Percentiles rank a stretch among this genome's conserved stretches.
Conservation (phyloP, 2,113 vertebrate species). For the Trochalopteron elliotii region DNA sequence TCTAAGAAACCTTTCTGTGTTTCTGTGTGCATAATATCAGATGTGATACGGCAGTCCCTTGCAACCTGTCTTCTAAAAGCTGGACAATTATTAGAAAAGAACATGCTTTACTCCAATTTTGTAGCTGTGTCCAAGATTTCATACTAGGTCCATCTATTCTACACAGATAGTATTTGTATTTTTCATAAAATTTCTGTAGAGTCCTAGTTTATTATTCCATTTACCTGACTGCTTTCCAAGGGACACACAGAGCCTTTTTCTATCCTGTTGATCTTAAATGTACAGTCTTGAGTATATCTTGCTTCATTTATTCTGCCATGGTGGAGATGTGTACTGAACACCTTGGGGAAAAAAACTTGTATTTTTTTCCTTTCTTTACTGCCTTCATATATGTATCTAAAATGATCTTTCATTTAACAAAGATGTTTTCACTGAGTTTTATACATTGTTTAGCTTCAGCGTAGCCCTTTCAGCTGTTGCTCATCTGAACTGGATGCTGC, state of each 20-base stretch:
- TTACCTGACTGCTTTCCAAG: neutral
- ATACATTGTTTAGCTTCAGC: neutral
- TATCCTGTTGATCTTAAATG: neutral
- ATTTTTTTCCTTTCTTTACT: neutral
- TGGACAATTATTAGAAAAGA: neutral
- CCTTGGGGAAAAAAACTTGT: neutral
- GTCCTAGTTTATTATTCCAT: neutral
- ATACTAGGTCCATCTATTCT: neutral
- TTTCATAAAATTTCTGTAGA: neutral
- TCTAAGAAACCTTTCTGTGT: neutral
- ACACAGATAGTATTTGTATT: neutral
- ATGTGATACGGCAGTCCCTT: neutral
- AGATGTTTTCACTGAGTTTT: neutral
- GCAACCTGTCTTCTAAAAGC: neutral
- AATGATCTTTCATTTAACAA: neutral
- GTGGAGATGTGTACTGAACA: neutral
- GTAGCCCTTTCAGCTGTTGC: neutral
- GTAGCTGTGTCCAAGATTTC: neutral
- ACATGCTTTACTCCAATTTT: neutral
- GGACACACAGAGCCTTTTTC: neutral
- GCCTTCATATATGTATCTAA: neutral
- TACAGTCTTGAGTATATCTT: neutral
- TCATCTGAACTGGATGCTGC: neutral
- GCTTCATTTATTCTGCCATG: neutral
- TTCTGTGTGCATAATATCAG: neutral